A percentile compares a stretch with the other conserved stretches of the same genome.
Conservation (phyloP, 1,140 invertebrate species). For the Lycorma delicatula region DNA sequence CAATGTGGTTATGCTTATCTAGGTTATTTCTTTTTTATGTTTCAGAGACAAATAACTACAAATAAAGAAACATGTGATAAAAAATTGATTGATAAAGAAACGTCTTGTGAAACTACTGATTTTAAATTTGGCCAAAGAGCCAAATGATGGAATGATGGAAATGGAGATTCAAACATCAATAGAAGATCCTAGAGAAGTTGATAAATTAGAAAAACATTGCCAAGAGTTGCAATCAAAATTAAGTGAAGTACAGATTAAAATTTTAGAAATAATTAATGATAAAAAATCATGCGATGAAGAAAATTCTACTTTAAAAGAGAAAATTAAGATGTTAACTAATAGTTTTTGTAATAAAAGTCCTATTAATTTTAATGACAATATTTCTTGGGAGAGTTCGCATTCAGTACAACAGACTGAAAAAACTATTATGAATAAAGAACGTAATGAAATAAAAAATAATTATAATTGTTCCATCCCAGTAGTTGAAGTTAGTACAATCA, state of each 20-base stretch:
- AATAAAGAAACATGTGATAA: too few relatives aligned
- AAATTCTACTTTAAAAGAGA: conserved; percentile 27
- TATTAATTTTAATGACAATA: conserved; percentile 2
- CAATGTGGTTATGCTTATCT: too few relatives aligned
- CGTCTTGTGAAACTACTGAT: not conserved
- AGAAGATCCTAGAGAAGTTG: conserved; percentile 13
- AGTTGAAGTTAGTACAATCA: too few relatives aligned
- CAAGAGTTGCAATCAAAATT: conserved; percentile 26
- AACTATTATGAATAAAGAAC: not conserved
- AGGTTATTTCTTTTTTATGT: too few relatives aligned
- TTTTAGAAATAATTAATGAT: conserved; percentile 32
- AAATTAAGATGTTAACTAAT: conserved; percentile 20
- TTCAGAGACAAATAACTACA: too few relatives aligned
- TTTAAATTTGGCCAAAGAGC: not conserved
- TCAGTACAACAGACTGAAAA: not conserved
- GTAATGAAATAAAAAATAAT: not conserved
- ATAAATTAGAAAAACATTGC: conserved; percentile 26
- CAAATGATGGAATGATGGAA: conserved; percentile 6
- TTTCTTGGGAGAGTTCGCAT: not conserved
- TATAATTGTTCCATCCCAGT: too few relatives aligned
- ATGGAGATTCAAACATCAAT: conserved; percentile 19
- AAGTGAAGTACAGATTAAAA: conserved; percentile 30
- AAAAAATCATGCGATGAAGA: conserved; percentile 32
- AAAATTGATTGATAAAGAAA: conserved; percentile 5
- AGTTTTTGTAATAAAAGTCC: not conserved